These are phyloP conservation scores for Sebastolobus alascanus DNA, from an alignment of 2,797 vertebrate species.

Conservation along the genomic window DNA sequence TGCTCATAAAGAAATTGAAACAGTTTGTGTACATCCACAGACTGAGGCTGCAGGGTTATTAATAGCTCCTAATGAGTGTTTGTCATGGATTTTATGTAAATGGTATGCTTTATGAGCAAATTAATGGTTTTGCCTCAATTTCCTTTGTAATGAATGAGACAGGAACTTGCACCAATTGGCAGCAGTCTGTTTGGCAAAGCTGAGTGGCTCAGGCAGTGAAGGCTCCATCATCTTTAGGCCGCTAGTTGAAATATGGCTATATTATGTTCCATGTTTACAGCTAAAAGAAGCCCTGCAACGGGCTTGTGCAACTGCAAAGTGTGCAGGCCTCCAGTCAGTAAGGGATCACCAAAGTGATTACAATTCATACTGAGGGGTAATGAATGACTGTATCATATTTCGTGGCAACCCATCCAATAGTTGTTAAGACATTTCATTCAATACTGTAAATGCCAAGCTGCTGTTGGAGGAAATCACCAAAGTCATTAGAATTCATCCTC, in stretches of 20 bases:
- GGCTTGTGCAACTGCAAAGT: background rate
- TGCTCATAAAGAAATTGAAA: constrained; percentile 9
- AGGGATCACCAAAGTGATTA: background rate
- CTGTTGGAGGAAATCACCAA: background rate
- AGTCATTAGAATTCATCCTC: background rate
- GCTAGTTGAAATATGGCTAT: background rate
- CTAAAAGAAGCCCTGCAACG: background rate
- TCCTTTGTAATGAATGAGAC: background rate
- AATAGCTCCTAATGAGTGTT: constrained; percentile 8
- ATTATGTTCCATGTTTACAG: background rate
- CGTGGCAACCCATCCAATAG: background rate
- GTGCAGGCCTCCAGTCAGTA: background rate
- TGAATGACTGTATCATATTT: background rate
- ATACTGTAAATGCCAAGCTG: background rate
- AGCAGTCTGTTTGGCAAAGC: background rate
- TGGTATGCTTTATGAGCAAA: background rate
- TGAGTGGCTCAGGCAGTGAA: background rate
- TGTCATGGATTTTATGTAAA: constrained; percentile 4
- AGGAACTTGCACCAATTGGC: background rate
- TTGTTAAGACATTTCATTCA: background rate
- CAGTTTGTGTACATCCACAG: constrained; percentile 14
- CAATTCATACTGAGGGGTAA: background rate
- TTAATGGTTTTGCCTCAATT: constrained; percentile 1
- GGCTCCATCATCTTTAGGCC: background rate
- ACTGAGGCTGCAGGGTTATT: background rate